Evolutionary conservation across 1,140 invertebrate species (phyloP).

Genomic region (Calliphora vicina): DNA sequence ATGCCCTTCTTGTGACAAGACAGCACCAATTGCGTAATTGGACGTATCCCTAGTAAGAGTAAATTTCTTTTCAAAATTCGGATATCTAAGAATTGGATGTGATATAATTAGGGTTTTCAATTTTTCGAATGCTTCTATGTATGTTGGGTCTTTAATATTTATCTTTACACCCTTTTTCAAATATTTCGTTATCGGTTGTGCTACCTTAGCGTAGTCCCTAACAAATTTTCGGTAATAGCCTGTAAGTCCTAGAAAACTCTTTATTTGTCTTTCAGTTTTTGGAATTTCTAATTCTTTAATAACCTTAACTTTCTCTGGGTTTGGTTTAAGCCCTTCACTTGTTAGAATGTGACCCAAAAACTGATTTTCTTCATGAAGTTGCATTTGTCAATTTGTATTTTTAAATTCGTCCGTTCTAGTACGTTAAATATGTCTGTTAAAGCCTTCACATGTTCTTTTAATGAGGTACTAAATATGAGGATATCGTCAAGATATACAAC

Average conservation of each 20-base stretch:
- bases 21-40: conserved; percentile 47
- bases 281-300: conserved; percentile 42
- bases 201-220: not conserved
- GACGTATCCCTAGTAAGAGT: conserved; percentile 42
- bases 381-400: conserved; percentile 48
- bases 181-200: conserved; percentile 25
- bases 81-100: not conserved
- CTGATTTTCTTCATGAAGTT: conserved; percentile 42
- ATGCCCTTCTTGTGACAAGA: conserved; percentile 51
- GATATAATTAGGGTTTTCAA: not conserved
- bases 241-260: conserved; percentile 43
- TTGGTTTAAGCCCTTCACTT: conserved; percentile 50
- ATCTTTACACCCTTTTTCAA: conserved; percentile 41
- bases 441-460: conserved; percentile 50
- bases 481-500: conserved; percentile 53
- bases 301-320: conserved; percentile 45
- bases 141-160: conserved; percentile 46
- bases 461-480: conserved; percentile 45
- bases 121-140: conserved; percentile 6
- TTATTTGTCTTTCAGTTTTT: conserved; percentile 42
- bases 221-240: conserved; percentile 50
- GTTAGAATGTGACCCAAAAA: conserved; percentile 29
- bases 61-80: conserved; percentile 38
- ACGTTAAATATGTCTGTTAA: conserved; percentile 57
- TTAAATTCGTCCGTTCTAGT: conserved; percentile 47